Evolutionary conservation across 2,888 invertebrate genomes (phyloP).

Genomic region (Eubasilissa splendida): DNA sequence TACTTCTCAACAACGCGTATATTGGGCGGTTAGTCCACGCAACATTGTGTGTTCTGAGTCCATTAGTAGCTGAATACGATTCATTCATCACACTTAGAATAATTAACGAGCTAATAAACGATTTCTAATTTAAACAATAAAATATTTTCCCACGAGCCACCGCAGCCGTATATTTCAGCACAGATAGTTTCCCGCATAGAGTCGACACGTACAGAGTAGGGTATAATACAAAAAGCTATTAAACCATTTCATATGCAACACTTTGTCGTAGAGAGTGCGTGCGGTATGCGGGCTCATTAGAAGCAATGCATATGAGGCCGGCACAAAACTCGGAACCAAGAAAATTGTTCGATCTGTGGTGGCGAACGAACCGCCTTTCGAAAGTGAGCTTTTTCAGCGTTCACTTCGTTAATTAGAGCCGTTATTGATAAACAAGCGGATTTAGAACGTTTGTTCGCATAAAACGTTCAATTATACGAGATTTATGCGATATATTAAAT

Average conservation of each 20-base stretch:
- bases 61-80: no score
- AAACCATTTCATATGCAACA: background rate
- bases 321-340: background rate
- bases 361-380: constrained; percentile 29
- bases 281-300: constrained; percentile 46
- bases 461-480: constrained; percentile 48
- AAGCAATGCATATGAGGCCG: constrained; percentile 44
- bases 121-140: constrained; percentile 35
- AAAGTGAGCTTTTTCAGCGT: constrained; percentile 42
- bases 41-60: no score
- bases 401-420: constrained; percentile 38
- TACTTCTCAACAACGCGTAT: no score
- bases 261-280: constrained; percentile 29
- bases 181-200: background rate
- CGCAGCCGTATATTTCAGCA: background rate
- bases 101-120: constrained; percentile 1
- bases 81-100: no score
- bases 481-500: constrained; percentile 46
- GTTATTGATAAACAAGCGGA: constrained; percentile 32
- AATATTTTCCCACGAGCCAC: constrained; percentile 8
- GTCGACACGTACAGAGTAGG: background rate
- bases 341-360: constrained; percentile 23
- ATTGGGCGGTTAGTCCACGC: no score
- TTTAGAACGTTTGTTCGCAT: constrained; percentile 39
- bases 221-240: no score